Percentiles rank a stretch among this genome's conserved stretches.
Evolutionary conservation across 2,797 vertebrate genomes (phyloP).

Genomic region (Myripristis jacobus): DNA sequence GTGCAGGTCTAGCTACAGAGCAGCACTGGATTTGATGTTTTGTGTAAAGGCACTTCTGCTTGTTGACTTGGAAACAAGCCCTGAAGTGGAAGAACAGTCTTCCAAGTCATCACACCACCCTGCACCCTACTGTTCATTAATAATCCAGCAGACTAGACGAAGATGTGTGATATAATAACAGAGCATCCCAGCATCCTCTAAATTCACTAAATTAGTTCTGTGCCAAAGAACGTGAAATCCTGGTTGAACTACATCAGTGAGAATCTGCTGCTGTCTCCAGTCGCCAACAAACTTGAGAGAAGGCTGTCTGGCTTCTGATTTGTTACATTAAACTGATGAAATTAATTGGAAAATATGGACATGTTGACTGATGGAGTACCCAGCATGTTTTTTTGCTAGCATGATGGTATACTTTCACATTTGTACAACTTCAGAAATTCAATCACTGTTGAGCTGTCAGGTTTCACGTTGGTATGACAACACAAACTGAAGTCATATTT

Average conservation of each 20-base stretch:
- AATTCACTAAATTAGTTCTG: slow-evolving; percentile 9
- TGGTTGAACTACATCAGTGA: background rate
- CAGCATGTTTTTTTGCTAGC: too few relatives aligned
- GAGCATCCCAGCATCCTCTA: slow-evolving; percentile 34
- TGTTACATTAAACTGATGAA: too few relatives aligned
- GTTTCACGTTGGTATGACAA: too few relatives aligned
- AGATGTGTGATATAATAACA: slow-evolving; percentile 29
- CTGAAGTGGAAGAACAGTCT: slow-evolving; percentile 50
- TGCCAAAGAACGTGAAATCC: background rate
- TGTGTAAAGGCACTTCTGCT: slow-evolving; percentile 70
- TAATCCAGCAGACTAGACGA: slow-evolving; percentile 34
- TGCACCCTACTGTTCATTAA: slow-evolving; percentile 35
- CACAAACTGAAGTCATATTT: too few relatives aligned
- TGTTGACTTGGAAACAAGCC: slow-evolving; percentile 33
- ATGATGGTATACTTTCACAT: too few relatives aligned
- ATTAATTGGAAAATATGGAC: too few relatives aligned
- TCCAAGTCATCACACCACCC: slow-evolving; percentile 23
- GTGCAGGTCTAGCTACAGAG: slow-evolving; percentile 32
- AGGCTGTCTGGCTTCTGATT: background rate
- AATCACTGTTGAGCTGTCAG: too few relatives aligned
- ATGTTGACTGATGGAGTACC: too few relatives aligned
- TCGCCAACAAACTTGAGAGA: background rate
- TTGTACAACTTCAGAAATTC: too few relatives aligned
- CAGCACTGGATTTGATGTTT: slow-evolving; percentile 39
- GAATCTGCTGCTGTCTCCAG: background rate